Conservation (phyloP, 2,797 vertebrate genomes). For the Paramormyrops hopkinsi region DNA sequence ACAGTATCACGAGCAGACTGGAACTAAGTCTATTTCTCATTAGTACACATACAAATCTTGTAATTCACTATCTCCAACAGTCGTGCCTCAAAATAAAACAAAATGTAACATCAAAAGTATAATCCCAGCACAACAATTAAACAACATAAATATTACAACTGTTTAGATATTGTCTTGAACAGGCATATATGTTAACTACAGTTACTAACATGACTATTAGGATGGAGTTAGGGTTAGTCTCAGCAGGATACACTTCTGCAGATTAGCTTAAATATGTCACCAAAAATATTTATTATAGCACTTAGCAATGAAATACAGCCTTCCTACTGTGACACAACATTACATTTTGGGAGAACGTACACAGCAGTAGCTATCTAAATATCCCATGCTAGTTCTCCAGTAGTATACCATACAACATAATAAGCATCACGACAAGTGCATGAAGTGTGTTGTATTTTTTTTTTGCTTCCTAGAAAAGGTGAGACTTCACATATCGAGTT, state of each 20-base stretch:
- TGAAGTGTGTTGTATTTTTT: conserved; percentile 47
- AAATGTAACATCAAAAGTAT: conserved; percentile 52
- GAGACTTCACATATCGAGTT: conserved; percentile 33
- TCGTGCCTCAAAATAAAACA: conserved; percentile 69
- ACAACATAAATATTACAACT: conserved; percentile 80
- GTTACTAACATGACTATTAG: conserved; percentile 71
- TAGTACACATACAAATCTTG: conserved; percentile 38
- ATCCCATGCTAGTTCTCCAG: conserved; percentile 68
- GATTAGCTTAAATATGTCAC: conserved; percentile 61
- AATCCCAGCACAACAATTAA: conserved; percentile 84
- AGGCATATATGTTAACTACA: conserved; percentile 80
- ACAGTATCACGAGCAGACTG: conserved; percentile 55
- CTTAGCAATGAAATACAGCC: conserved; percentile 71
- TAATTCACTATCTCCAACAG: conserved; percentile 49
- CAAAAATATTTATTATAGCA: conserved; percentile 68
- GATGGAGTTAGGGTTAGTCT: conserved; percentile 68
- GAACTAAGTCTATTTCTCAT: conserved; percentile 34
- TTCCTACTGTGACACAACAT: conserved; percentile 61
- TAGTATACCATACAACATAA: conserved; percentile 68
- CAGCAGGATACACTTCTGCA: conserved; percentile 73
- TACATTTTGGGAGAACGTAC: conserved; percentile 54
- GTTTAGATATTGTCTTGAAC: conserved; percentile 74
- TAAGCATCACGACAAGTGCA: conserved; percentile 62
- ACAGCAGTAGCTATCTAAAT: conserved; percentile 68
- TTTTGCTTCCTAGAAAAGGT: conserved; percentile 22